Conservation (phyloP, 2,797 vertebrate species). For the Gymnoscopelus braueri region DNA sequence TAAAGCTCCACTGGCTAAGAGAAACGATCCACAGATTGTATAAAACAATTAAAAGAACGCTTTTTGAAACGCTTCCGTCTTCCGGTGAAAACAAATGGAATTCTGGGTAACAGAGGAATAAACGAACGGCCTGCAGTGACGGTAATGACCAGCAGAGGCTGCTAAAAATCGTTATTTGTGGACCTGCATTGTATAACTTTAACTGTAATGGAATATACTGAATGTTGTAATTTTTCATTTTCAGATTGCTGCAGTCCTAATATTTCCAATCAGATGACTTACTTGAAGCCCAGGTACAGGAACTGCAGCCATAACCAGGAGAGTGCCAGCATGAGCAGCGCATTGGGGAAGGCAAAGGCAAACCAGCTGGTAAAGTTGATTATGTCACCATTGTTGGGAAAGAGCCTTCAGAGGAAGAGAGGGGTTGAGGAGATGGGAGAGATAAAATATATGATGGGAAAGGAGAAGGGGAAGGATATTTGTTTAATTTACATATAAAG, state of each 20-base stretch:
- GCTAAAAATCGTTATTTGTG: too few relatives aligned
- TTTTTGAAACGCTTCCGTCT: too few relatives aligned
- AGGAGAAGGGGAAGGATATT: background rate
- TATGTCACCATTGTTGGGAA: slow-evolving; percentile 73
- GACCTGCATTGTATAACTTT: too few relatives aligned
- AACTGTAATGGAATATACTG: background rate
- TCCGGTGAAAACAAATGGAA: too few relatives aligned
- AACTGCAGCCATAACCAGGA: slow-evolving; percentile 91
- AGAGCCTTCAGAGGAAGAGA: slow-evolving; percentile 79
- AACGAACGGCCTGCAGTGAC: too few relatives aligned
- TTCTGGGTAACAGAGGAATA: too few relatives aligned
- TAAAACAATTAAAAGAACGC: too few relatives aligned
- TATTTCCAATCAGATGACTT: slow-evolving; percentile 50
- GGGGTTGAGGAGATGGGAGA: background rate
- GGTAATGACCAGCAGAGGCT: too few relatives aligned
- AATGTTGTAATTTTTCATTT: background rate
- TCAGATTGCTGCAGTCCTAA: background rate
- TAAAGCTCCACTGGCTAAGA: too few relatives aligned
- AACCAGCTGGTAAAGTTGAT: slow-evolving; percentile 98
- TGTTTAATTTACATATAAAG: background rate
- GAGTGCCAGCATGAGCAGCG: slow-evolving; percentile 84
- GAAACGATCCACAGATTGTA: too few relatives aligned
- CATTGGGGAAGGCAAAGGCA: slow-evolving; percentile 89
- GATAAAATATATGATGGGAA: background rate
- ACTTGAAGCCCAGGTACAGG: slow-evolving; percentile 90